Evolutionary conservation across 2,888 invertebrate species (phyloP).

Genomic region (Oeneis ivallda): DNA sequence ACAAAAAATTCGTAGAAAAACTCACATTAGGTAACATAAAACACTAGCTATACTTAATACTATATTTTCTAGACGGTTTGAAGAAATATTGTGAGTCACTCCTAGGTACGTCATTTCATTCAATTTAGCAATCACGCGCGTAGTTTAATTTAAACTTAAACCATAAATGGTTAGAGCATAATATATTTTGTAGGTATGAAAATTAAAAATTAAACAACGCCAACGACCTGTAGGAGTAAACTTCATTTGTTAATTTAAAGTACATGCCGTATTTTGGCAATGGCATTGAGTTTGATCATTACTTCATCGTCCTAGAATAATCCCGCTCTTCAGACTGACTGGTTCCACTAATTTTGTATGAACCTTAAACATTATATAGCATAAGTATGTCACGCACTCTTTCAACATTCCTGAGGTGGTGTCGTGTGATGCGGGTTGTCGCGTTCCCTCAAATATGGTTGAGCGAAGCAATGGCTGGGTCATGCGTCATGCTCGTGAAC

Average conservation of each 20-base stretch:
- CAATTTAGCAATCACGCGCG: slow-evolving; percentile 44
- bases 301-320: neutral
- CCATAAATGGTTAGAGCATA: slow-evolving; percentile 25
- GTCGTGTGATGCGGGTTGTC: too few species aligned
- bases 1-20: slow-evolving; percentile 14
- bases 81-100: slow-evolving; percentile 44
- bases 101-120: slow-evolving; percentile 45
- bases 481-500: too few species aligned
- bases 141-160: slow-evolving; percentile 30
- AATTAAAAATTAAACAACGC: neutral
- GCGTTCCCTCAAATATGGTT: too few species aligned
- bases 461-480: too few species aligned
- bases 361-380: too few species aligned
- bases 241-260: neutral
- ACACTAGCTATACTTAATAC: slow-evolving; percentile 14
- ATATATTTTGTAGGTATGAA: slow-evolving; percentile 29
- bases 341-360: too few species aligned
- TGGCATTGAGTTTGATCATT: neutral
- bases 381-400: too few species aligned
- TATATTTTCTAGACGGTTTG: slow-evolving; percentile 38
- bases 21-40: slow-evolving; percentile 25
- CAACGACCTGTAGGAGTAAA: slow-evolving; percentile 8
- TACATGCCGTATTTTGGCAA: neutral
- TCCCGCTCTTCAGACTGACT: too few species aligned
- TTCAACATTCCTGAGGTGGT: too few species aligned